Evolutionary conservation across 1,140 invertebrate species (phyloP), one percentile per base, ranked within the genome.

Genomic region (Harpegnathos saltator): DNA sequence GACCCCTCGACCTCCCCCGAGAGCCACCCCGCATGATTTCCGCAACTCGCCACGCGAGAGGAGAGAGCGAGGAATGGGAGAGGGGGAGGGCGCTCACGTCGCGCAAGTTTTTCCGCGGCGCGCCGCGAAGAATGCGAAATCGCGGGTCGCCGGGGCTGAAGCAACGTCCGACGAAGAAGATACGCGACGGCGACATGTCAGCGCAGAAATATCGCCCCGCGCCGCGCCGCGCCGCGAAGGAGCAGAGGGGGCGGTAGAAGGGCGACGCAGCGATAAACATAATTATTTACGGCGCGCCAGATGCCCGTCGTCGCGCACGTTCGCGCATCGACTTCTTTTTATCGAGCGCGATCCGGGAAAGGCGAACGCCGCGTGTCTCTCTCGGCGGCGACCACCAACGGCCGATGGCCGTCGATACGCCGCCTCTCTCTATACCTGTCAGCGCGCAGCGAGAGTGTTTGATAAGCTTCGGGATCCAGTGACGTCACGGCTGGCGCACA

Each of bases 401-500:
- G n/a, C 19, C 63, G 26, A 80, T 80, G n/a, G n/a, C 75, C 52
- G 44, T 80, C 75, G 65, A 71, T 71, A 80, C 56, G 56, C 71
- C n/a, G n/a, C n/a, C n/a, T n/a, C 82, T 83, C 83, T 73, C 68
- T 75, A 50, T 75, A 86, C 84, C 58, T 85, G 80, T 86, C 73
- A 82, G 62, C 62, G 48, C 1, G 26, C 14, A 62, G 59, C 50
- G 52, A 54, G 52, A 54, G 12, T 33, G 58, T 24, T 44, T 54
- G 84, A 83, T 73, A 78, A 81, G 72, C 54, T 73, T 66, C 7
- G 48, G 33, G 68, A 74, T 56, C 63, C 44, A 73, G 50, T 86
- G 88, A 89, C 83, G 87, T 85, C 72, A 87, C 81, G 89, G 75
- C 87, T 77, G 69, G 62, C 72, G 82, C 68, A 65, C 77, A 74